Base-by-base conservation (phyloP, 2,113 vertebrate genomes). In the Siniperca knerii region DNA sequence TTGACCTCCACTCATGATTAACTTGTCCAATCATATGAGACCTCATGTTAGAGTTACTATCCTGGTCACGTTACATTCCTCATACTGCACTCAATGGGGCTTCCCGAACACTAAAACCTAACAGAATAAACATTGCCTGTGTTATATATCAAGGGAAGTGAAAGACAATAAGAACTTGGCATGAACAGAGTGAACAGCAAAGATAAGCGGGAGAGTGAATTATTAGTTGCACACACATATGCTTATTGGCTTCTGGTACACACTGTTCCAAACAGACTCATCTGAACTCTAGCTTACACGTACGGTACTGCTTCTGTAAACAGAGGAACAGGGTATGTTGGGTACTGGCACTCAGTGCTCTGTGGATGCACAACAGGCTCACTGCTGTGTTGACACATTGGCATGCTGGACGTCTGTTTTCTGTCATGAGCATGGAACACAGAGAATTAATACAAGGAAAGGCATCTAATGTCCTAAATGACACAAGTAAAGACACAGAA, bases 231-330 rank as follows among this genome's bases (percentile, higher is more conserved):
- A 62, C 58, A 77, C 55, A 11, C 37, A 42, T 29, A 37, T 2
- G 8, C 54, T 85, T 40, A 40, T 65, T 83, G 84, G 16, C 29
- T 61, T 76, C 57, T 33, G 25, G 88, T 46, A 92, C 90, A 90
- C 15, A 1, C 37, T 90, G 92, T 92, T 92, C 90, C 82, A 55
- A 74, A 37, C 23, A 40, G 87, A 61, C 60, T 48, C 71, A 58
- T 75, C 50, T 76, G 76, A 58, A 68, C 65, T 57, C 60, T 72
- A 11, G 60, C 85, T 83, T 65, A 72, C 79, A 80, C 84, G 54
- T 40, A 54, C 57, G 12, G 61, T 33, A 44, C 65, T 7, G 57
- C 52, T 75, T 75, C 40, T 83, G 35, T 89, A 82, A 90, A 90
- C 84, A 89, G 60, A 75, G 66, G 69, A 80, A 33, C 77, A 67